phyloP scores from a whole-genome alignment of 2,888 invertebrate species.

The Acleris holmiana region DNA sequence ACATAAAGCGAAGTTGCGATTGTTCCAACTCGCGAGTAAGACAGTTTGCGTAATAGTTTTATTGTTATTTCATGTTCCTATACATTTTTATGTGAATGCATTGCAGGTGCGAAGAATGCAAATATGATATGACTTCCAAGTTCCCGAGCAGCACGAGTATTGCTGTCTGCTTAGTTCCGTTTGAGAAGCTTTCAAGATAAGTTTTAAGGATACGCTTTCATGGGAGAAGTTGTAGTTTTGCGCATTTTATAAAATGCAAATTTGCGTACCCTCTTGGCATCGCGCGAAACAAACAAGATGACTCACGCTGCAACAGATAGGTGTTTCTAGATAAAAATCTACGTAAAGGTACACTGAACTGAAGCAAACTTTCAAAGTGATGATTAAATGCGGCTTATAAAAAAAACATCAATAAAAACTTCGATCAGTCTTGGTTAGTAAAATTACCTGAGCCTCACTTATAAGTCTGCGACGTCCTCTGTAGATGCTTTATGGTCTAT shows the following conservation, averaged over 20 bases:
- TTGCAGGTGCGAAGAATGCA: slow-evolving; percentile 49
- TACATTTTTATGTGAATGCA: slow-evolving; percentile 38
- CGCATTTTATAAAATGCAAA: too few species aligned
- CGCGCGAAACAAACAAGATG: too few species aligned
- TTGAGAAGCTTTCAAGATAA: slow-evolving; percentile 3
- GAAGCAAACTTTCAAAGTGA: not conserved
- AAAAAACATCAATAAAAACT: not conserved
- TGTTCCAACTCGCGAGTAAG: slow-evolving; percentile 60
- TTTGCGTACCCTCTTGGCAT: too few species aligned
- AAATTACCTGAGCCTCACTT: slow-evolving; percentile 50
- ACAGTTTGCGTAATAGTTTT: slow-evolving; percentile 75
- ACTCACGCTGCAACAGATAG: too few species aligned
- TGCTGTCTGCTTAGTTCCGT: slow-evolving; percentile 13
- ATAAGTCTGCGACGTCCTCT: slow-evolving; percentile 60
- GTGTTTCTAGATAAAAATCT: too few species aligned
- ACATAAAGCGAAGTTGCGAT: slow-evolving; percentile 64
- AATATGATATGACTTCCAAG: slow-evolving; percentile 57
- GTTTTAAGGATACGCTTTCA: not conserved
- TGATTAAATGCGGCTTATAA: not conserved
- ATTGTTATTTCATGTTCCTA: slow-evolving; percentile 64
- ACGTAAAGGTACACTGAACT: too few species aligned
- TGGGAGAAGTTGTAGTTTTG: too few species aligned
- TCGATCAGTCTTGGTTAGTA: slow-evolving; percentile 39
- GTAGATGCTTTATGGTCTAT: slow-evolving; percentile 68
- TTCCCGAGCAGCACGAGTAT: slow-evolving; percentile 38